A percentile compares a stretch with the other conserved stretches of the same genome.
Conservation (phyloP, 1,140 invertebrate species). For the Latrodectus geometricus region DNA sequence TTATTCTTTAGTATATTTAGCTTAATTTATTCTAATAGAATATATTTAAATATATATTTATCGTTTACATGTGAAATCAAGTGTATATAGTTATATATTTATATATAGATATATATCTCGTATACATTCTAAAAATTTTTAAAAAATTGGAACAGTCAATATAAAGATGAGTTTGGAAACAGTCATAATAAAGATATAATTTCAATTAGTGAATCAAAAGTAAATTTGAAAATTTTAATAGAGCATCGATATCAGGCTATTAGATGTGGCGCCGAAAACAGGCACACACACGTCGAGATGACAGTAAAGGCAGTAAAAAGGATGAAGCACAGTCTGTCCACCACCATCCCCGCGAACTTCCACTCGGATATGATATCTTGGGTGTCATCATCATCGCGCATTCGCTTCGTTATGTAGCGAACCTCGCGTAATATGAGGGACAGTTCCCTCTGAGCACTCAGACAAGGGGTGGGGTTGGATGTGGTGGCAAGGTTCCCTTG, state of each 20-base stretch:
- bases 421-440: slow-evolving; percentile 95
- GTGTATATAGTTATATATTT: neutral
- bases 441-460: slow-evolving; percentile 85
- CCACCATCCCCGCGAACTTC: slow-evolving; percentile 99
- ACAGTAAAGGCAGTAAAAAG: slow-evolving; percentile 98
- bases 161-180: neutral
- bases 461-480: slow-evolving; percentile 69
- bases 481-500: slow-evolving; percentile 70
- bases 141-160: neutral
- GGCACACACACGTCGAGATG: slow-evolving; percentile 95
- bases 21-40: too few relatives aligned
- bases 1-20: too few relatives aligned
- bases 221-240: slow-evolving; percentile 3
- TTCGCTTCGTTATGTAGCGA: slow-evolving; percentile 89
- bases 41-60: neutral
- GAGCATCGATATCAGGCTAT: slow-evolving; percentile 77
- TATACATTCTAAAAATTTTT: neutral
- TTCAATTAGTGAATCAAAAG: neutral
- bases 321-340: slow-evolving; percentile 98
- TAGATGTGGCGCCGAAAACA: slow-evolving; percentile 95
- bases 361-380: slow-evolving; percentile 94
- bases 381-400: slow-evolving; percentile 89
- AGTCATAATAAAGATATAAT: slow-evolving; percentile 1
- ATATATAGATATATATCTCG: neutral
- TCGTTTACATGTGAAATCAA: neutral